phyloP scores from a whole-genome alignment of 2,888 invertebrate genomes.

The Ochlodes sylvanus region DNA sequence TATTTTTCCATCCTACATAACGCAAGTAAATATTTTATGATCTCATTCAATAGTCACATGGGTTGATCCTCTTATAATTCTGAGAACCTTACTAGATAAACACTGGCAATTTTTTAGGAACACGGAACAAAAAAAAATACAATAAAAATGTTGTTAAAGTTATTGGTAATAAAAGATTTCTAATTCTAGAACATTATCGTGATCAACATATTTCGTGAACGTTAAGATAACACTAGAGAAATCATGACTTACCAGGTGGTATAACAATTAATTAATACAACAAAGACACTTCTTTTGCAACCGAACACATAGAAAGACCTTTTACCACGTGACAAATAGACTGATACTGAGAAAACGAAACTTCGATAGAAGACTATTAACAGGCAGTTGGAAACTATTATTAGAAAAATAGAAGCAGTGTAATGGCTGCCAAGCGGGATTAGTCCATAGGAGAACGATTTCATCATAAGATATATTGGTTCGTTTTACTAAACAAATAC shows the following conservation, averaged over 20 bases:
- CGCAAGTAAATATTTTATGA: constrained; percentile 19
- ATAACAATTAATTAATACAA: constrained; percentile 2
- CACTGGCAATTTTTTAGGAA: constrained; percentile 6
- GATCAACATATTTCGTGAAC: constrained; percentile 2
- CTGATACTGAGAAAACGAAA: constrained; percentile 35
- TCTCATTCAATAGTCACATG: constrained; percentile 20
- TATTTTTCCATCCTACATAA: not conserved
- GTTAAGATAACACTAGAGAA: constrained; percentile 2
- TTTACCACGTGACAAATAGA: constrained; percentile 36
- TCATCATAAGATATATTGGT: constrained; percentile 16
- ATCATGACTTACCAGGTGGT: constrained; percentile 16
- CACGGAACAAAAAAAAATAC: not conserved
- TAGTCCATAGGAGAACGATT: constrained; percentile 18
- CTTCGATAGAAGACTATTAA: constrained; percentile 35
- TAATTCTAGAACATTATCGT: not conserved
- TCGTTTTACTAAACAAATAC: constrained; percentile 7
- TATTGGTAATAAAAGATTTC: not conserved
- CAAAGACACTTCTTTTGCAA: constrained; percentile 20
- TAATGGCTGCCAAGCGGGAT: constrained; percentile 32
- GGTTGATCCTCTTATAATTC: constrained; percentile 7
- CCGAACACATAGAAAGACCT: constrained; percentile 22
- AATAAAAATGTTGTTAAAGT: constrained; percentile 3
- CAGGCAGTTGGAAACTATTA: constrained; percentile 36
- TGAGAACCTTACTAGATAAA: not conserved
- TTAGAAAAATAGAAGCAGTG: constrained; percentile 35